These are phyloP conservation scores for Oligia latruncula DNA, from an alignment of 2,888 invertebrate genomes.

Conservation along the genomic window DNA sequence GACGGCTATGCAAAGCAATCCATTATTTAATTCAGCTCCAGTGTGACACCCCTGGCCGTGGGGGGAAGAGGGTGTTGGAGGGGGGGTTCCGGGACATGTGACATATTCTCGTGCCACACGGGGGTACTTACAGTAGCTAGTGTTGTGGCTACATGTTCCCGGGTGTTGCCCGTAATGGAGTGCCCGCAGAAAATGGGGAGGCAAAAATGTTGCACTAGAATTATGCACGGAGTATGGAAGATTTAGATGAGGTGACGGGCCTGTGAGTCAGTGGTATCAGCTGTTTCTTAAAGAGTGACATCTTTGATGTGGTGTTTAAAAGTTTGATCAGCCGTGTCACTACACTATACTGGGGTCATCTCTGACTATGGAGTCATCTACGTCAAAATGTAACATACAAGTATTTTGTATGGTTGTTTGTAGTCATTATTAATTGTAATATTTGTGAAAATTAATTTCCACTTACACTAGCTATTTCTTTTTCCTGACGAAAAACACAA, in stretches of 20 bases:
- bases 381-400: background rate
- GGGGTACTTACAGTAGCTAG: conserved; percentile 80
- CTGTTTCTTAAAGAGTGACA: background rate
- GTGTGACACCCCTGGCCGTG: conserved; percentile 73
- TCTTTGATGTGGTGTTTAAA: background rate
- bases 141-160: conserved; percentile 77
- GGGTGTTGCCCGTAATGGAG: conserved; percentile 82
- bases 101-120: conserved; percentile 85
- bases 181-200: conserved; percentile 73
- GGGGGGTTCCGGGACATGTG: conserved; percentile 80
- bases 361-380: background rate
- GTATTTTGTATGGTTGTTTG: background rate
- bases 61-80: conserved; percentile 53
- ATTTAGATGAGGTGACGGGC: conserved; percentile 20
- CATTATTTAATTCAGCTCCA: conserved; percentile 80
- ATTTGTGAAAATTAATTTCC: background rate
- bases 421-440: background rate
- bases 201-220: conserved; percentile 68
- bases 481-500: background rate
- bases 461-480: background rate
- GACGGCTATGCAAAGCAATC: conserved; percentile 77
- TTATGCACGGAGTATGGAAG: conserved; percentile 54
- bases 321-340: background rate
- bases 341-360: no score
- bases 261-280: background rate